Evolutionary conservation across 2,888 invertebrate genomes (phyloP).

Genomic region (Ganaspis brasiliensis): DNA sequence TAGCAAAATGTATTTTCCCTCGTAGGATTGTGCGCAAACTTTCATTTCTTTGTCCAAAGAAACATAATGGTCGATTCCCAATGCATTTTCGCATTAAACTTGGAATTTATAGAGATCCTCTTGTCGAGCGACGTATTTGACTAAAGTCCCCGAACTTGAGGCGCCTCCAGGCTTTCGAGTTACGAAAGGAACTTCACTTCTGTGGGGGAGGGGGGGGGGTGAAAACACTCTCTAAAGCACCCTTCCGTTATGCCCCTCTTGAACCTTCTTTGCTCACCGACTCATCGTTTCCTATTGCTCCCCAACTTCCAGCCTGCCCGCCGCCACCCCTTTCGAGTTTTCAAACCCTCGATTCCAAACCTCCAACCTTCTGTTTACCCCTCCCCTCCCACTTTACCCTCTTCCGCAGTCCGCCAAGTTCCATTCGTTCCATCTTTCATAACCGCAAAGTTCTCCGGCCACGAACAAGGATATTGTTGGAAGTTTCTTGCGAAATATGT

Average conservation of each 20-base stretch:
- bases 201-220: no score
- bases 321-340: not conserved
- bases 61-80: constrained; percentile 15
- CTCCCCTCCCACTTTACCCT: not conserved
- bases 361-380: not conserved
- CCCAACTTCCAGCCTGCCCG: constrained; percentile 8
- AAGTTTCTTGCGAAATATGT: constrained; percentile 72
- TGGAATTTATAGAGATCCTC: constrained; percentile 67
- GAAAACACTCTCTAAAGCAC: constrained; percentile 17
- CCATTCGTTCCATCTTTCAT: constrained; percentile 53
- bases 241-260: constrained; percentile 18
- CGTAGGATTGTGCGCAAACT: no score
- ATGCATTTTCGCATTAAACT: constrained; percentile 39
- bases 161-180: constrained; percentile 66
- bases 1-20: no score
- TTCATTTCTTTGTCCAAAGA: constrained; percentile 14
- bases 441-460: constrained; percentile 64
- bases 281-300: constrained; percentile 46
- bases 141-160: constrained; percentile 69
- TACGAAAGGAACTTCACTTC: constrained; percentile 53
- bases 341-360: not conserved
- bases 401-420: constrained; percentile 9
- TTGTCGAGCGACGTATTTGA: constrained; percentile 64
- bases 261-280: constrained; percentile 13
- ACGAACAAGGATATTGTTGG: constrained; percentile 70